Evolutionary conservation across 2,888 invertebrate genomes (phyloP).

Genomic region (Tanypteryx hageni): DNA sequence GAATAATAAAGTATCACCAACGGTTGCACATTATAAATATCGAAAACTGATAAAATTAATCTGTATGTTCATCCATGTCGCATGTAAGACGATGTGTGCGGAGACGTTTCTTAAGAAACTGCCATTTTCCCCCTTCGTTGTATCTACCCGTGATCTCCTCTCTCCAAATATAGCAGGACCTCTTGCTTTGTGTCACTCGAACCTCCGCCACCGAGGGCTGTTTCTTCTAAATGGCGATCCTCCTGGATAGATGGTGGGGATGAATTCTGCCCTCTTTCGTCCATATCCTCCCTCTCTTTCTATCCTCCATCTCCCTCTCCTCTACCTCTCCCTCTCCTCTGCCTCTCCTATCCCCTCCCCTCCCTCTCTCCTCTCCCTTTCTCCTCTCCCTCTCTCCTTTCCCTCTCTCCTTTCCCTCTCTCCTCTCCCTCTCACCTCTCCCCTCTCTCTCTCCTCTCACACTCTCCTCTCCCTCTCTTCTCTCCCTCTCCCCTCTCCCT

Average conservation of each 20-base stretch:
- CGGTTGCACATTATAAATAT: too few species aligned
- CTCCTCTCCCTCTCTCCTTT: neutral
- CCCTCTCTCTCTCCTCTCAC: too few species aligned
- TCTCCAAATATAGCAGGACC: neutral
- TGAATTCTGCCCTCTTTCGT: conserved; percentile 9
- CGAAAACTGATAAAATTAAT: too few species aligned
- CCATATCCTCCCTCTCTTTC: neutral
- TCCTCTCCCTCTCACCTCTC: too few species aligned
- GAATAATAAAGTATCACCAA: too few species aligned
- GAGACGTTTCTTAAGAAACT: too few species aligned
- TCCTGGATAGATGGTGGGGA: neutral
- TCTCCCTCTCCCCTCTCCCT: neutral
- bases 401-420: neutral
- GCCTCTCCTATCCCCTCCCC: neutral
- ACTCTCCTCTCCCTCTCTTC: neutral
- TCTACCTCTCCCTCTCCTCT: neutral
- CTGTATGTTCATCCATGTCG: too few species aligned
- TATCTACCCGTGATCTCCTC: neutral
- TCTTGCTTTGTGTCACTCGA: conserved; percentile 17
- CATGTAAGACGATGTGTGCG: too few species aligned
- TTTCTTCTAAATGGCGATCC: neutral
- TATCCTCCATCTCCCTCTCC: neutral
- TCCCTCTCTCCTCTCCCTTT: too few species aligned
- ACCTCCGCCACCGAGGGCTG: neutral
- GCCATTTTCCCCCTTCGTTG: too few species aligned